Base-by-base conservation (phyloP, 2,113 vertebrate genomes). In the Odocoileus hemionus region DNA sequence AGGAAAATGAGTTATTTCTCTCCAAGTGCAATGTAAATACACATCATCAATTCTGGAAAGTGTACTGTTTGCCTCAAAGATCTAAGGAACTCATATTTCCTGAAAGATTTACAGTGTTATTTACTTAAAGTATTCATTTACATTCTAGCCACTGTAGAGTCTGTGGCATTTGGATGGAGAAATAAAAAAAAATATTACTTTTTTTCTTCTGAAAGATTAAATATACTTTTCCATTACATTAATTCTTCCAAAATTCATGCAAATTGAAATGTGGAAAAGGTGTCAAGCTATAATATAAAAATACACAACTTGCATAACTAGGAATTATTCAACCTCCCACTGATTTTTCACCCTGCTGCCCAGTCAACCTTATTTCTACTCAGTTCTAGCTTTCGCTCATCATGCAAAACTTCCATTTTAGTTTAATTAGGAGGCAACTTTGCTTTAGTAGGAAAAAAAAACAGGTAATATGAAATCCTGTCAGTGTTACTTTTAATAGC, bases 91-190 rank as follows among this genome's bases (percentile, higher is more conserved):
- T 93, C 25, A 54, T 70, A 54, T 80, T 83, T 96, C 92, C 97
- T 96, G 52, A 86, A 96, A 91, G 91, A 95, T 96, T 86, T 95
- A 70, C 60, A 88, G 4, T 95, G 67, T 50, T 95, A 95, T 97
- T 98, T 97, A 95, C 89, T 94, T 93, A 92, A 95, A 89, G n/a
- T 87, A 94, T 96, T 93, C 55, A 98, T 96, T 95, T 92, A 93
- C 30, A 97, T 83, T 96, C 96, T 86, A 97, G 83, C 30, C 70
- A 39, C 86, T 91, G 60, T 89, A 95, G 43, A 58, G 55, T 88
- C 94, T 91, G 57, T 97, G 91, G 86, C 97, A 91, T 86, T 94
- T 95, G 25, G 91, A 95, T 94, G 52, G 64, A 92, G 30, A 84
- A 97, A 95, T 79, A 93, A 94, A 97, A 95, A 95, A 52, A 96